These are phyloP conservation scores for Poliocrania exsul DNA, from an alignment of 2,797 vertebrate species.

Conservation along the genomic window DNA sequence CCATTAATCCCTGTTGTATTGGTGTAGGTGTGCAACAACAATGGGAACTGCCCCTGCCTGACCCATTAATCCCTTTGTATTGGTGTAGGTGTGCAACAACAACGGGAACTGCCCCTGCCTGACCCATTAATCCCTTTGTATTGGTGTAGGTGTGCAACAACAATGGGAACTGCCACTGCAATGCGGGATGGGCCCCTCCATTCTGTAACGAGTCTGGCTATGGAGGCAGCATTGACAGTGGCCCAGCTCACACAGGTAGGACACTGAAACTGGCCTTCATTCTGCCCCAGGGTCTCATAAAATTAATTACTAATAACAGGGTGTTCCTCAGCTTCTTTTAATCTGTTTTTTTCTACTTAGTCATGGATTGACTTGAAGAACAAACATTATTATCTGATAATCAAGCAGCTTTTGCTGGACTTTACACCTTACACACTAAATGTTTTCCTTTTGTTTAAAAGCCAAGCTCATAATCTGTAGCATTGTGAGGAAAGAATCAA, in stretches of 20 bases:
- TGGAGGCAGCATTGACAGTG: slow-evolving; percentile 89
- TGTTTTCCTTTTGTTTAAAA: background rate
- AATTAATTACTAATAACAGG: background rate
- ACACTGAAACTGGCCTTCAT: background rate
- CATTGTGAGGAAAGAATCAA: background rate
- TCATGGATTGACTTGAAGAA: background rate
- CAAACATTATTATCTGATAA: background rate
- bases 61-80: background rate
- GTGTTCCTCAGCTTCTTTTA: background rate
- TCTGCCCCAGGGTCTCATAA: background rate
- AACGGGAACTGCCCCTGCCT: slow-evolving; percentile 90
- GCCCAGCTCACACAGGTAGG: slow-evolving; percentile 74
- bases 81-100: slow-evolving; percentile 66
- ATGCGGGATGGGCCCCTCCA: slow-evolving; percentile 82
- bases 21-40: slow-evolving; percentile 84
- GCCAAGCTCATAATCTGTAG: background rate
- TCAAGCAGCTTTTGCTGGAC: background rate
- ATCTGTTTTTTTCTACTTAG: background rate
- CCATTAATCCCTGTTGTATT: background rate
- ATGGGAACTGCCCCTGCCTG: slow-evolving; percentile 88
- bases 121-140: background rate
- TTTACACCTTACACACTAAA: background rate
- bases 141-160: slow-evolving; percentile 67
- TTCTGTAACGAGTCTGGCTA: slow-evolving; percentile 81
- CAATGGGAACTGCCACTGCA: slow-evolving; percentile 83